Conservation (phyloP, 2,797 vertebrate species). For the Periparus ater region DNA sequence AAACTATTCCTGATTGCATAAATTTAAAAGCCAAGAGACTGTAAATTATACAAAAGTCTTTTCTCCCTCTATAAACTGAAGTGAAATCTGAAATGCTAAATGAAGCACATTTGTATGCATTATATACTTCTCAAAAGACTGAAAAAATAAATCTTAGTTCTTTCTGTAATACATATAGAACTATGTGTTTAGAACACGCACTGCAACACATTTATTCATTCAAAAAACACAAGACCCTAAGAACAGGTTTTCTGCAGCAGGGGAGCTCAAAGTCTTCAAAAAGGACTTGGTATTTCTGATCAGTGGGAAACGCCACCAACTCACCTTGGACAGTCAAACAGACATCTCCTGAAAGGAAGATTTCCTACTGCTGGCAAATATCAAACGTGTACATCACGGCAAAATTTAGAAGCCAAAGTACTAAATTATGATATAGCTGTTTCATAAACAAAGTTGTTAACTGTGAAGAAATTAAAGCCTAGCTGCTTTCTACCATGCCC, state of each 20-base stretch:
- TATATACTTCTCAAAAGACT: background rate
- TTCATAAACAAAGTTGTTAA: constrained; percentile 46
- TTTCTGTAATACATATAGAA: background rate
- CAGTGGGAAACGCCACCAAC: background rate
- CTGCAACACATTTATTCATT: background rate
- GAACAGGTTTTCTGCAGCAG: background rate
- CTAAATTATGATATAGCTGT: background rate
- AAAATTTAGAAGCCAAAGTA: background rate
- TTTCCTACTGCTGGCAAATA: background rate
- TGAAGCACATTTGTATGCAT: background rate
- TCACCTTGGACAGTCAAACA: background rate
- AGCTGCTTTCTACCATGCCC: background rate
- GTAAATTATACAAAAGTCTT: background rate
- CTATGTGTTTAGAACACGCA: fast-evolving
- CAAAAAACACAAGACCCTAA: background rate
- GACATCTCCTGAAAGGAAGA: background rate
- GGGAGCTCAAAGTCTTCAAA: background rate
- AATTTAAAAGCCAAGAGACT: background rate
- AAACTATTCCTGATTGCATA: background rate
- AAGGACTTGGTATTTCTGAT: background rate
- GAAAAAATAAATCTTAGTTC: background rate
- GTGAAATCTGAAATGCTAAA: background rate
- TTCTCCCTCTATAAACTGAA: background rate
- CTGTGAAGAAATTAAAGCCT: constrained; percentile 28
- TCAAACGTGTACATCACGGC: fast-evolving